phyloP scores from a whole-genome alignment of 2,888 invertebrate genomes.

The Aspidapion aeneum region DNA sequence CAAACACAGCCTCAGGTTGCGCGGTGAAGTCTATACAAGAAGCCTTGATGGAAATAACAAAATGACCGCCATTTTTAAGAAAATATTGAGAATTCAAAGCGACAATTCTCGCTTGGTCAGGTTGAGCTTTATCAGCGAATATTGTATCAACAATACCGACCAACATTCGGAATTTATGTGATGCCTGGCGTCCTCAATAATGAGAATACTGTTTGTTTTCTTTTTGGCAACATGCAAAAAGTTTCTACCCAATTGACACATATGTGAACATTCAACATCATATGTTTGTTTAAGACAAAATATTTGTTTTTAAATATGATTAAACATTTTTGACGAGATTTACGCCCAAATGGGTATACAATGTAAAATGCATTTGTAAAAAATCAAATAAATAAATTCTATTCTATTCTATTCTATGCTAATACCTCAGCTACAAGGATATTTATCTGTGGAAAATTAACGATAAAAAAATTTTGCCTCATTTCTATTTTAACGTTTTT shows the following conservation, averaged over 20 bases:
- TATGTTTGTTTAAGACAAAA: conserved; percentile 97
- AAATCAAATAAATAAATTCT: no score
- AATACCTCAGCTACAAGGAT: conserved; percentile 96
- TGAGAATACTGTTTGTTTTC: conserved; percentile 97
- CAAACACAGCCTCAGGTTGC: conserved; percentile 97
- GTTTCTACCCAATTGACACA: conserved; percentile 95
- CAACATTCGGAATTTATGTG: conserved; percentile 98
- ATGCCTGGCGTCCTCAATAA: conserved; percentile 98
- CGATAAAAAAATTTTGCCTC: no score
- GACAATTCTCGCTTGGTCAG: conserved; percentile 98
- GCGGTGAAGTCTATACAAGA: conserved; percentile 97
- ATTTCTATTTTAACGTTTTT: no score
- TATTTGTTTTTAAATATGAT: no score
- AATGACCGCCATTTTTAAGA: conserved; percentile 95
- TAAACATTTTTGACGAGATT: no score
- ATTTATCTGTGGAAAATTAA: no score
- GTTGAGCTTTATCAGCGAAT: conserved; percentile 99
- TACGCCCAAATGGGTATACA: no score
- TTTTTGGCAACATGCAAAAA: conserved; percentile 98
- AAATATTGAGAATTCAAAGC: conserved; percentile 94
- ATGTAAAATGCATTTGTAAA: no score
- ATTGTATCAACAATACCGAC: conserved; percentile 98
- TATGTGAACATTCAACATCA: conserved; percentile 91
- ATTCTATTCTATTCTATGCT: no score
- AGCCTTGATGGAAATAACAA: conserved; percentile 98